A percentile compares a stretch with the other conserved stretches of the same genome.
Evolutionary conservation across 2,797 vertebrate species (phyloP).

Genomic region (Mus spretus): DNA sequence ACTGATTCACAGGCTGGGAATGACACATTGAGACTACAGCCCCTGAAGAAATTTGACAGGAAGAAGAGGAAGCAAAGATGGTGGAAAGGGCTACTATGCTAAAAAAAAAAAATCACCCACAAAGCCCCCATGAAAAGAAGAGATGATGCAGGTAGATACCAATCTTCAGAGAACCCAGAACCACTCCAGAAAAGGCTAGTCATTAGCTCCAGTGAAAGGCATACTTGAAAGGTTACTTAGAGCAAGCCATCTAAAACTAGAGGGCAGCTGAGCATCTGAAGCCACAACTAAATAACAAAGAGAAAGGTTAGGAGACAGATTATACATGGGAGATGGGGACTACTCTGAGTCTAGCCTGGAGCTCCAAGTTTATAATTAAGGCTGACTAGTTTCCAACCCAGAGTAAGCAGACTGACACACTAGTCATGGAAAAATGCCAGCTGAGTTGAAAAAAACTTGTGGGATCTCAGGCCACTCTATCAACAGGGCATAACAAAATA

Average conservation of each 20-base stretch:
- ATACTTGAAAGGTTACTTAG: neutral
- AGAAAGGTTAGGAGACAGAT: slow-evolving; percentile 24
- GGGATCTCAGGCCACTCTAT: neutral
- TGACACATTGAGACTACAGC: neutral
- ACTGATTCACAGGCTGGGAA: slow-evolving; percentile 40
- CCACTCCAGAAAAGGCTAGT: neutral
- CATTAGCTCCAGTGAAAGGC: slow-evolving; percentile 26
- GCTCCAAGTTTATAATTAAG: neutral
- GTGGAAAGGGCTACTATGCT: neutral
- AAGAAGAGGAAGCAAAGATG: neutral
- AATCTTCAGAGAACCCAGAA: neutral
- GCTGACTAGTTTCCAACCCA: neutral
- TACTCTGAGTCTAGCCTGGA: neutral
- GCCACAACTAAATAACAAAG: neutral
- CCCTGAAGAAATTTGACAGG: neutral
- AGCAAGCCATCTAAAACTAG: neutral
- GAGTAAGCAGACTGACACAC: slow-evolving; percentile 7
- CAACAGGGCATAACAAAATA: neutral
- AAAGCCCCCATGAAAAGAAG: neutral
- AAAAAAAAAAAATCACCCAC: neutral
- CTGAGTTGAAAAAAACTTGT: neutral
- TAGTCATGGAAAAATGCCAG: neutral
- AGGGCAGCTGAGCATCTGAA: neutral
- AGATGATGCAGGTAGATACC: neutral
- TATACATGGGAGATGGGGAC: neutral